Evolutionary conservation across 2,113 vertebrate genomes (phyloP), one percentile per base, ranked within the genome.

Genomic region (Atlantisia rogersi): DNA sequence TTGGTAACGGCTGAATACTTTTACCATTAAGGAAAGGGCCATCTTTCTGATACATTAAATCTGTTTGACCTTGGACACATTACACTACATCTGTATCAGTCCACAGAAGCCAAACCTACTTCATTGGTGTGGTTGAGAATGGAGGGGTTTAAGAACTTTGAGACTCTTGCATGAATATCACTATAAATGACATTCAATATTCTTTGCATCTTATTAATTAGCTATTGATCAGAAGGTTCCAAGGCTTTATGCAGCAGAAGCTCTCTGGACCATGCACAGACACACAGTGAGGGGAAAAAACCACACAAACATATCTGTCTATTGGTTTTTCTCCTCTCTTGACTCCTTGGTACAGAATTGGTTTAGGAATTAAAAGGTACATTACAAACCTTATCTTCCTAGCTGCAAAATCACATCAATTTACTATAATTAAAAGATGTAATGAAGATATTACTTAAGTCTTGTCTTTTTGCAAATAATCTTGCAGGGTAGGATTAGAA

Each of bases 221-320:
- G 5, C n/a, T 89, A 37, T 1, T 9, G 35, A 21, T 17, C 24
- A 76, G 77, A 39, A 76, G 1, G 37, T 35, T 37, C n/a, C 11
- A 50, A 44, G 22, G 40, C 9, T 94, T n/a, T 8, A 39, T 16
- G 37, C n/a, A 39, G 60, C 56, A 70, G 75, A 46, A 73, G 17
- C n/a, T 67, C 37, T 4, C 28, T 1, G 3, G 46, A 25, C 60
- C 0, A 0, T 5, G 28, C n/a, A 18, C 52, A 55, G 37, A n/a
- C 31, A 24, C 3, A 29, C 8, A 6, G 31, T 0, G 0, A 39
- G 52, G 13, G 25, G 12, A 70, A 64, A 0, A 70, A 63, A 70
- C 32, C 32, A 42, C 26, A 46, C 21, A 29, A 15, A 50, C 11
- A 5, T 2, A 1, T 0, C 3, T 1, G 12, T 12, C 25, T 5